Percentiles rank a stretch among this genome's conserved stretches.
Conservation (phyloP, 1,140 invertebrate genomes). For the Aphelenchoides besseyi region DNA sequence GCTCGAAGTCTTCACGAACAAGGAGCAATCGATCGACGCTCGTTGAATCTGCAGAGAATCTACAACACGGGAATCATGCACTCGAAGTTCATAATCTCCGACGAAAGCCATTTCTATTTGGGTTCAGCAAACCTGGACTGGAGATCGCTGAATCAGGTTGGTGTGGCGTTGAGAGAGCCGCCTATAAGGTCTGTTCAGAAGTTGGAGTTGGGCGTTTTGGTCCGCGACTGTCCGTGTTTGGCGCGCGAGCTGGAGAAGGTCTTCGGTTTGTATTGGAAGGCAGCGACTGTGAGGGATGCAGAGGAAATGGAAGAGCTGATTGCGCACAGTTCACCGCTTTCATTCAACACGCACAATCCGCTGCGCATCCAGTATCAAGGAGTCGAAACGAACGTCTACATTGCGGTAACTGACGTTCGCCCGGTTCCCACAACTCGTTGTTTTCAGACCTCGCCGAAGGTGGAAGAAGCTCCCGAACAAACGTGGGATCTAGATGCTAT, state of each 20-base stretch:
- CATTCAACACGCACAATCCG: constrained; percentile 73
- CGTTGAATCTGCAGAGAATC: constrained; percentile 78
- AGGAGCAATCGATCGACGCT: constrained; percentile 71
- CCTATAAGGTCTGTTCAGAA: no score
- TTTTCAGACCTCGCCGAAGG: constrained; percentile 81
- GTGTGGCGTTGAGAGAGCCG: no score
- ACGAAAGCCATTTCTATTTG: constrained; percentile 69
- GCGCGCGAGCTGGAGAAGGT: constrained; percentile 81
- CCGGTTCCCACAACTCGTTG: not conserved
- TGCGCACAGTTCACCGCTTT: constrained; percentile 69
- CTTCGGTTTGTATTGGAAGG: constrained; percentile 84
- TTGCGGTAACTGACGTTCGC: constrained; percentile 71
- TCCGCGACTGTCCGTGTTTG: constrained; percentile 78
- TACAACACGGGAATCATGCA: constrained; percentile 76
- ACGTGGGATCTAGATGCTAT: constrained; percentile 82
- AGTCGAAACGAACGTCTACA: constrained; percentile 70
- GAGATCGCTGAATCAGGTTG: constrained; percentile 84
- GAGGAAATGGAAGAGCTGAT: constrained; percentile 75
- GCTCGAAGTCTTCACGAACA: constrained; percentile 39
- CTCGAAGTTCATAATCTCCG: constrained; percentile 85
- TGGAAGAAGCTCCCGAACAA: constrained; percentile 75
- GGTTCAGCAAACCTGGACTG: constrained; percentile 75
- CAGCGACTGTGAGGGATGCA: constrained; percentile 68
- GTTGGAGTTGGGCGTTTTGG: constrained; percentile 84
- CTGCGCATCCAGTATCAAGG: constrained; percentile 71